Conservation (phyloP, 2,888 invertebrate genomes). For the Philopedon plagiatum region DNA sequence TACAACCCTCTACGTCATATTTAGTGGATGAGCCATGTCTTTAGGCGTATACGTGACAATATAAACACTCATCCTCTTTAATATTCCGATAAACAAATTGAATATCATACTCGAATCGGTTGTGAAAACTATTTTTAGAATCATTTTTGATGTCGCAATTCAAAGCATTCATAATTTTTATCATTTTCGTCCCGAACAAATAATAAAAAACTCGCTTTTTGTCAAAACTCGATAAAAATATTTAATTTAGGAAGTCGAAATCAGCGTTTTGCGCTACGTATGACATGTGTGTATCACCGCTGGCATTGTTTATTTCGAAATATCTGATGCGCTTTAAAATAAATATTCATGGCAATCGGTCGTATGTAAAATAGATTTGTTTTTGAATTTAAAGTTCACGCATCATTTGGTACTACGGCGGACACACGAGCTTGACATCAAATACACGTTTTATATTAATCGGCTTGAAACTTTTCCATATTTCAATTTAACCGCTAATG, state of each 20-base stretch:
- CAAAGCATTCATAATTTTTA: not conserved
- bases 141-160: not conserved
- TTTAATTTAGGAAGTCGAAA: slow-evolving; percentile 27
- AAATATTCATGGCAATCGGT: slow-evolving; percentile 51
- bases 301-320: slow-evolving; percentile 31
- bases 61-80: not conserved
- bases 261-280: slow-evolving; percentile 22
- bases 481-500: slow-evolving; percentile 49
- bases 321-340: slow-evolving; percentile 33
- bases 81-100: not conserved
- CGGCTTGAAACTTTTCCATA: slow-evolving; percentile 46
- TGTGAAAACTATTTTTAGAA: slow-evolving; percentile 1
- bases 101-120: not conserved
- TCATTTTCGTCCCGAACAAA: not conserved
- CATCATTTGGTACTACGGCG: slow-evolving; percentile 45
- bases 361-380: slow-evolving; percentile 52
- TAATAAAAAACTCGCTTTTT: slow-evolving; percentile 2
- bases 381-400: slow-evolving; percentile 52
- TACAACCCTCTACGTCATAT: too few relatives aligned
- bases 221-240: slow-evolving; percentile 22
- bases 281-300: slow-evolving; percentile 25
- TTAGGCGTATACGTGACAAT: too few relatives aligned
- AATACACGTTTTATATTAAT: slow-evolving; percentile 49
- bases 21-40: too few relatives aligned
- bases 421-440: slow-evolving; percentile 40